phyloP scores from a whole-genome alignment of 2,113 vertebrate genomes.

The Takifugu flavidus region DNA sequence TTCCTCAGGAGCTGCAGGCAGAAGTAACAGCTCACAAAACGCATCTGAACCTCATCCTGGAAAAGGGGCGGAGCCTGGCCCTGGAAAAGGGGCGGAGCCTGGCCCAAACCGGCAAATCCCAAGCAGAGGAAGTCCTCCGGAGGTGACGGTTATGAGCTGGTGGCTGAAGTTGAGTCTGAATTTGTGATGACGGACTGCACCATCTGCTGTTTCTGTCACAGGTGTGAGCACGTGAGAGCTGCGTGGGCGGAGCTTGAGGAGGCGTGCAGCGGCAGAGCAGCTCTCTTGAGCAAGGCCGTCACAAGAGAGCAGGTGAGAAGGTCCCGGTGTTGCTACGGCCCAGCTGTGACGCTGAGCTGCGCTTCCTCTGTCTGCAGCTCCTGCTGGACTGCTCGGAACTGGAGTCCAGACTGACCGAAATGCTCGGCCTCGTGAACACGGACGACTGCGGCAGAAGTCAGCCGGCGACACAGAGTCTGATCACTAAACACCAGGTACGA shows the following conservation, averaged over 20 bases:
- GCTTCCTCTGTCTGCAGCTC: conserved; percentile 63
- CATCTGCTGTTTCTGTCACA: conserved; percentile 4
- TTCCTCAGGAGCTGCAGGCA: conserved; percentile 75
- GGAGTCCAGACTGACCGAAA: conserved; percentile 79
- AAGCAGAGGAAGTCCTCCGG: conserved; percentile 64
- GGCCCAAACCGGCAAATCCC: conserved; percentile 61
- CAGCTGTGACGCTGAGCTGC: not conserved
- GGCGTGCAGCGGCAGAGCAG: conserved; percentile 70
- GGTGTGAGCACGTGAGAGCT: conserved; percentile 66
- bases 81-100: conserved; percentile 77
- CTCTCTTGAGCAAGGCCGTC: conserved; percentile 74
- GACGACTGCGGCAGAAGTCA: conserved; percentile 81
- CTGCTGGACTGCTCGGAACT: conserved; percentile 81
- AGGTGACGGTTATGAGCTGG: too few species aligned
- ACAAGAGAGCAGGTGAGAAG: conserved; percentile 80
- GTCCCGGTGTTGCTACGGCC: too few species aligned
- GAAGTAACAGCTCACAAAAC: conserved; percentile 79
- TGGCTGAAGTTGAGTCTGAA: too few species aligned
- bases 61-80: too few species aligned
- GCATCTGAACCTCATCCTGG: conserved; percentile 71
- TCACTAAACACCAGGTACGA: conserved; percentile 84
- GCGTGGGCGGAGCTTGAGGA: conserved; percentile 81
- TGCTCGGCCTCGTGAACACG: conserved; percentile 67
- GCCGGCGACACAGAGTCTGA: conserved; percentile 73
- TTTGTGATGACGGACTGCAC: too few species aligned